These are phyloP conservation scores for Linhomoeus sp. DNA, from an alignment of 2,888 invertebrate genomes.

Conservation along the genomic window DNA sequence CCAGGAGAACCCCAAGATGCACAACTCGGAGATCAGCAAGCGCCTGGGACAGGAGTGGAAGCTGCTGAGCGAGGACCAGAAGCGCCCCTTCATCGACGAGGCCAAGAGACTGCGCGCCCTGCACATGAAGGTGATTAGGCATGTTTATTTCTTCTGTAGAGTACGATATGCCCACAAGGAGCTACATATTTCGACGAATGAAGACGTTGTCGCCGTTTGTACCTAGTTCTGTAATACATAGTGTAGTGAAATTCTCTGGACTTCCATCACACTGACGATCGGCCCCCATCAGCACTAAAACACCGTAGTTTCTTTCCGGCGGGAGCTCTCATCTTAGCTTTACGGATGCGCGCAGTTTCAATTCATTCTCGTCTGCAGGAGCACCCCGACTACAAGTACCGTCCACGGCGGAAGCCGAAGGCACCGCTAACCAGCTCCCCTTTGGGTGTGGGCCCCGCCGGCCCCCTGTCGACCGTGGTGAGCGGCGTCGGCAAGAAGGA, in stretches of 20 bases:
- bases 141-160: no score
- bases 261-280: no score
- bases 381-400: constrained; percentile 95
- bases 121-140: constrained; percentile 90
- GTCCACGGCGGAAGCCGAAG: constrained; percentile 37
- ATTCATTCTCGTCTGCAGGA: constrained; percentile 42
- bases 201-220: no score
- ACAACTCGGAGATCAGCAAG: constrained; percentile 93
- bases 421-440: no score
- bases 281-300: no score
- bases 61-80: constrained; percentile 75
- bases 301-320: no score
- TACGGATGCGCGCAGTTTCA: no score
- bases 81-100: constrained; percentile 94
- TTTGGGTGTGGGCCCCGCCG: constrained; percentile 39
- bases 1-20: constrained; percentile 93
- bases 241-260: no score
- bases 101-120: constrained; percentile 87
- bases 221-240: no score
- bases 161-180: no score
- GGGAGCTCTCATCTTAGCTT: no score
- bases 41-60: constrained; percentile 96
- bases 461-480: background rate
- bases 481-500: background rate
- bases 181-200: no score